A percentile compares a stretch with the other conserved stretches of the same genome.
Evolutionary conservation across 1,140 invertebrate species (phyloP).

Genomic region (Manduca sexta): DNA sequence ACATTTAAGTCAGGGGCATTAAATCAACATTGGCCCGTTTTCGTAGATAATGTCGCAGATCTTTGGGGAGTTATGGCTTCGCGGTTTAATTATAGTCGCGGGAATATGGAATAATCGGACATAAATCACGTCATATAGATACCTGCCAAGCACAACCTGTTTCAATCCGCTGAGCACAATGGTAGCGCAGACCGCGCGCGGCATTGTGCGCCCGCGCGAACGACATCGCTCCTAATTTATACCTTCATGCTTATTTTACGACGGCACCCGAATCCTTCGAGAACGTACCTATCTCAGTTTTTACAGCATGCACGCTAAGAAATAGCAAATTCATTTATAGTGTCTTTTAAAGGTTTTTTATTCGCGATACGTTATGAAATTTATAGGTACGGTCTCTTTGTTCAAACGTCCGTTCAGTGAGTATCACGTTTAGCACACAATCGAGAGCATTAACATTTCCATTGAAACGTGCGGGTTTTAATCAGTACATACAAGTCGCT

Average conservation of each 20-base stretch:
- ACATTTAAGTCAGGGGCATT: slow-evolving; percentile 19
- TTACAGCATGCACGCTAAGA: slow-evolving; percentile 35
- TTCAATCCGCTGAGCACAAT: slow-evolving; percentile 62
- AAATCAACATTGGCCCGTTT: slow-evolving; percentile 55
- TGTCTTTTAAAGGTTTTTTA: slow-evolving; percentile 35
- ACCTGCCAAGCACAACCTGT: slow-evolving; percentile 69
- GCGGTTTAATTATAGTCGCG: slow-evolving; percentile 66
- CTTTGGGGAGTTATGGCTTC: slow-evolving; percentile 63
- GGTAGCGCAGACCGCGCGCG: slow-evolving; percentile 30
- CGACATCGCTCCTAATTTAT: slow-evolving; percentile 63
- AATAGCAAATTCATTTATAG: slow-evolving; percentile 48
- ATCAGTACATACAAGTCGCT: slow-evolving; percentile 24
- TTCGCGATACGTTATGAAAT: slow-evolving; percentile 39
- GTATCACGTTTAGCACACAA: slow-evolving; percentile 54
- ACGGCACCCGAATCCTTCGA: slow-evolving; percentile 32
- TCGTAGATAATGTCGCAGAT: slow-evolving; percentile 59
- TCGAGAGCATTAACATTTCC: slow-evolving; percentile 54
- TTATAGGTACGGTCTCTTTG: slow-evolving; percentile 52
- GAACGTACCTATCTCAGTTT: slow-evolving; percentile 41
- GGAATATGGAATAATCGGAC: slow-evolving; percentile 61
- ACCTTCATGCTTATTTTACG: slow-evolving; percentile 63
- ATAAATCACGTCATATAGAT: slow-evolving; percentile 68
- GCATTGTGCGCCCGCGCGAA: slow-evolving; percentile 41
- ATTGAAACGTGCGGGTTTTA: slow-evolving; percentile 37
- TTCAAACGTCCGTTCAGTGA: slow-evolving; percentile 37